Conservation (phyloP, 2,888 invertebrate species). For the Lutraria lutraria region DNA sequence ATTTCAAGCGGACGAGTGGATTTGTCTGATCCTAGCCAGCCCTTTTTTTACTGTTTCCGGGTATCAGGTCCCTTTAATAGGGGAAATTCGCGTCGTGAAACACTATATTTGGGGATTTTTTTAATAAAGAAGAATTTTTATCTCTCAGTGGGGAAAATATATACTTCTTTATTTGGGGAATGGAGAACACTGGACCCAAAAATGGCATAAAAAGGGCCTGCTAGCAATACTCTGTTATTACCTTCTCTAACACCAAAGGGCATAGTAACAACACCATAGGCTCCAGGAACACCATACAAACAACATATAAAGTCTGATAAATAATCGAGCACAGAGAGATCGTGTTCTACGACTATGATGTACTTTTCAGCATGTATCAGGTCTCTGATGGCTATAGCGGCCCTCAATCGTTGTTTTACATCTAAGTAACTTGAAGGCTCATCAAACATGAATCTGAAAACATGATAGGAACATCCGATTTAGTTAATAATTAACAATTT, state of each 20-base stretch:
- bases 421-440: constrained; percentile 99
- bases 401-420: constrained; percentile 98
- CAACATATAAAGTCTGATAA: constrained; percentile 99
- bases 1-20: no score
- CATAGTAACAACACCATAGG: constrained; percentile 99
- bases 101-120: no score
- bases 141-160: no score
- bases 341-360: constrained; percentile 99
- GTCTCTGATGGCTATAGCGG: constrained; percentile 97
- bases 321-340: constrained; percentile 99
- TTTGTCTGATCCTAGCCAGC: no score
- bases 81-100: no score
- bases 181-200: no score
- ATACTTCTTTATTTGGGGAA: no score
- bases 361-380: constrained; percentile 97
- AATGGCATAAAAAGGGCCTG: no score
- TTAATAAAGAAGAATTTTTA: no score
- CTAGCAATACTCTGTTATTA: constrained; percentile 78
- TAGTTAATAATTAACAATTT: no score
- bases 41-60: no score
- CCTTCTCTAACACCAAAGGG: constrained; percentile 99
- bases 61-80: no score
- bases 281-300: constrained; percentile 98
- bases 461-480: not conserved
- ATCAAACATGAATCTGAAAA: constrained; percentile 96